Base-by-base conservation (phyloP, 2,888 invertebrate species). In the Caenorhabditis sp. region DNA sequence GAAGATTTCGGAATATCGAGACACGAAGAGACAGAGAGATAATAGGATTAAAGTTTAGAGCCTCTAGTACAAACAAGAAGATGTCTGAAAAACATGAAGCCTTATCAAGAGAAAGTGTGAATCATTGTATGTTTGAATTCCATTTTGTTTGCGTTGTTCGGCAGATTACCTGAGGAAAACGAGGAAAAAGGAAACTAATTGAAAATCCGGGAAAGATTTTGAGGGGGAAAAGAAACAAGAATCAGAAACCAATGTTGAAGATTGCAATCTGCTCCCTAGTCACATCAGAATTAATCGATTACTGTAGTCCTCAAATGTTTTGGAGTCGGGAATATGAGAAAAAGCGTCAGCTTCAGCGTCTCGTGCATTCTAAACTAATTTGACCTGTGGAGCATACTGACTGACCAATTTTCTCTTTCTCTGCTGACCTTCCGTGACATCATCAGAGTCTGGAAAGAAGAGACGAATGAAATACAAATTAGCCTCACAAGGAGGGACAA, bases 321-420 rank as follows among this genome's bases (percentile, higher is more conserved):
- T 47, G 14, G 5, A 47, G 47, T 2, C 8, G 4, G 19, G 28
- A 16, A 64, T n/a, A 28, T 7, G 44, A 47, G 16, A 28, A 64
- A 28, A 19, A 19, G n/a, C 5, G 47, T 4, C 10, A 6, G 49
- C 16, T 12, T 31, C 24, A 35, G 31, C 31, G 38, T 2, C 68
- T 35, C 54, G 35, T 59, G 66, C 28, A 68, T 68, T 68, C 22
- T 35, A 68, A 68, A 68, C 51, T 51, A 68, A 68, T 68, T n/a
- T 68, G 51, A 51, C 19, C 49, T 66, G 47, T 49, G 47, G 28
- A 41, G 47, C 47, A 47, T 47, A 41, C 44, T 28, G 58, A 58
- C 58, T 35, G 35, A 24, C 12, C 12, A 7, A 2, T 38, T 54
- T 54, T 54, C 54, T 28, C 63, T 63, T 35, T 14, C n/a, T n/a